Base-by-base conservation (phyloP, 2,113 vertebrate species). In the Canis aureus region DNA sequence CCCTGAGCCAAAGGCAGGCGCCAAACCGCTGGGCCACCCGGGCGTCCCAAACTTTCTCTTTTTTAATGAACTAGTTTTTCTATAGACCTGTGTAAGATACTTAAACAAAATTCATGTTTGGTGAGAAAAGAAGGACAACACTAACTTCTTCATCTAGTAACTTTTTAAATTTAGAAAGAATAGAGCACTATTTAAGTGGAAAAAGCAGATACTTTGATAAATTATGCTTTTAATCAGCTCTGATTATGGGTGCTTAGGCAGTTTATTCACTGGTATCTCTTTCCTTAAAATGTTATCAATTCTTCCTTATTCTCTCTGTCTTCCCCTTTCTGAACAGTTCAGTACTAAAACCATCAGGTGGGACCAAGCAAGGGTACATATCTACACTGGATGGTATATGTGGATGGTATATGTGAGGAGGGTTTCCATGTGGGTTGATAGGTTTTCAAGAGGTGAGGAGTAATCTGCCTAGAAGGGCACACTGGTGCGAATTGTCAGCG, bases 131-230 rank as follows among this genome's bases (percentile, higher is more conserved):
- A 85, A 89, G 82, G 43, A 38, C 9, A 83, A 35, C 4, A 38
- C 22, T 89, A 49, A 17, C 10, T 93, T 92, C 25, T 95, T 35
- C 67, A 73, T 80, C 62, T 84, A 9, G 43, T 64, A 38, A 81
- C 53, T 49, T 78, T 93, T 95, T 97, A 94, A 92, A 92, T 94
- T 95, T 95, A 92, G 76, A 82, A 92, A 73, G 23, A 95, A 57
- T 29, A 60, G 55, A 91, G 27, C 3, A 82, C 12, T 91, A 5
- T 81, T 89, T 89, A 85, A 71, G 16, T 80, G n/a, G 53, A 57
- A 85, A 86, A 90, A 91, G 23, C 38, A 62, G 57, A 20, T 94
- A 93, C 3, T 96, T 86, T 94, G 74, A 94, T 71, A 97, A 94
- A 20, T 80, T 67, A 62, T 67, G 35, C 4, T 83, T 95, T 96